Evolutionary conservation across 2,113 vertebrate genomes (phyloP), one percentile per base, ranked within the genome.

Genomic region (Siniperca knerii): DNA sequence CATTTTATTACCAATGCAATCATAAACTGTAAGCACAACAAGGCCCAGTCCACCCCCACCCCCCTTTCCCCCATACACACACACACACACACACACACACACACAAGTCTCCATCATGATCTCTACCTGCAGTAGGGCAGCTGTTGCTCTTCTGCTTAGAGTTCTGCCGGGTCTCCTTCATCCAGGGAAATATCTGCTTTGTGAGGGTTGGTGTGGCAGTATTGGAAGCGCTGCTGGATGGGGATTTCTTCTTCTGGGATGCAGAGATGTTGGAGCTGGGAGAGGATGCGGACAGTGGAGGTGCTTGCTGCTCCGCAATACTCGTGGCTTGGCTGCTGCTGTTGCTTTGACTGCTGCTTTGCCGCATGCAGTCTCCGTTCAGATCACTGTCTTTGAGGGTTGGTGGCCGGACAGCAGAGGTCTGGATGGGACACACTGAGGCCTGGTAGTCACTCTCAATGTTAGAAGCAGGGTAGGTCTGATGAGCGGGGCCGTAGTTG

Each of bases 151-250:
- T 99, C 94, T 98, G 98, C 90, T 99, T 99, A 50, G 98, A 93
- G 91, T 99, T 99, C 92, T 98, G 97, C 44, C 98, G 95, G 33
- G 96, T 97, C 94, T 99, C 98, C 92, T 99, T 99, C 98, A 99
- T 99, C 98, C 98, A 99, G 44, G 98, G 98, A 89, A 99, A 99
- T 84, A 99, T 99, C 92, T 99, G 98, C 93, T 99, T 99, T 60
- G 97, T 97, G 91, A 99, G 96, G 82, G 96, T 97, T 40, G 97
- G 93, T n/a, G 96, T 96, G 91, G 95, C 82, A 44, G 96, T 94
- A 57, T 94, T 94, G 25, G 94, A 93, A 4, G 96, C 95, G 76
- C 96, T 93, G 92, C 93, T 95, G 77, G 96, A 93, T 0, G 97
- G 96, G 20, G 97, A 95, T 80, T 99, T 99, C 95, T 99, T 99